Base-by-base conservation (phyloP, 2,888 invertebrate species). In the Plebejus argus region DNA sequence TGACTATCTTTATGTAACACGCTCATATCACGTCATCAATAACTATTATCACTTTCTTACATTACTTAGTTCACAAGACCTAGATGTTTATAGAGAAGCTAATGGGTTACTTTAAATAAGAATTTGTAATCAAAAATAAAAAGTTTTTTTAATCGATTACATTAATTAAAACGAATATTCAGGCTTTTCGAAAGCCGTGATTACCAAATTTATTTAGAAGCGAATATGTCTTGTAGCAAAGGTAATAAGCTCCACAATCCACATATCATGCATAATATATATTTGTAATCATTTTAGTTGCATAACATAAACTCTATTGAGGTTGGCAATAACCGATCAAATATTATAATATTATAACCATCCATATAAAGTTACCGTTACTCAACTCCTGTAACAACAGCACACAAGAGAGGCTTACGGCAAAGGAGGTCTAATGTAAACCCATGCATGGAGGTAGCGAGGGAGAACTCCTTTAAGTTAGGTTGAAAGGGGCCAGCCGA, bases 361-460 rank as follows among this genome's bases (percentile, higher is more conserved):
- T 18, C 33, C 33, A 23, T 28, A 33, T 66, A 66, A 66, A 66
- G 18, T 66, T 28, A 66, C 5, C 18, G 33, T 28, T 66, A 66
- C 66, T 66, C 18, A 33, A 33, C 66, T 18, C 7, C 28, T 66
- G 66, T 66, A 66, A 33, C 66, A 66, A 66, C 66, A 66, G 66
- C 66, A 28, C 66, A 66, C 66, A 66, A 33, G 66, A 66, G 33
- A 66, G 66, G 66, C 66, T 66, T 66, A 66, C 66, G 66, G 18
- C 66, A 66, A 66, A 66, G 66, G 28, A 66, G 66, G 66, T 66
- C 28, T 66, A 66, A 66, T 66, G 66, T 66, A 66, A 66, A 33
- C 28, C 66, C 66, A 28, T 66, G 28, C 28, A 66, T 66, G 66
- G 66, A 18, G 66, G 66, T 18, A 66, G 33, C 5, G 66, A 66